These are phyloP conservation scores for Antennarius maculatus DNA, from an alignment of 2,797 vertebrate genomes.

Conservation along the genomic window DNA sequence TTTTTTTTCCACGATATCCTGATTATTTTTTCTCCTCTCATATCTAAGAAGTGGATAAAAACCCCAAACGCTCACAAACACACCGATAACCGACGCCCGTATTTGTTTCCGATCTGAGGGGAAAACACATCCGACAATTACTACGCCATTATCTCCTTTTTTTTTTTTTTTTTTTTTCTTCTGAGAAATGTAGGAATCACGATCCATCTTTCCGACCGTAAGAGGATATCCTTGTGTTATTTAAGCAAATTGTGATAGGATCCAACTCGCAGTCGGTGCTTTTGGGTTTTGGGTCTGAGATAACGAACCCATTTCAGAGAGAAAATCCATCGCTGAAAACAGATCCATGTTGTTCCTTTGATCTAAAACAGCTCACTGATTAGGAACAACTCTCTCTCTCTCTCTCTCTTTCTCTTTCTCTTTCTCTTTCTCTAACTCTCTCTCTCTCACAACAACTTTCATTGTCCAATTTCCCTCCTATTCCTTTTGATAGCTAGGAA, in stretches of 20 bases:
- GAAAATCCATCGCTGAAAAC: slow-evolving; percentile 50
- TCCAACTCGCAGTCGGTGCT: slow-evolving; percentile 36
- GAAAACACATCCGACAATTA: slow-evolving; percentile 48
- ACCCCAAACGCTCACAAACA: not conserved
- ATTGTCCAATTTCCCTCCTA: no score
- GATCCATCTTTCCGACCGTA: slow-evolving; percentile 35
- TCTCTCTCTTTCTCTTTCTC: no score
- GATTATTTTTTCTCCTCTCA: slow-evolving; percentile 18
- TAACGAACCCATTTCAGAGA: slow-evolving; percentile 50
- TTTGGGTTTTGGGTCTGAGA: slow-evolving; percentile 43
- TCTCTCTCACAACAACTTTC: slow-evolving; percentile 3
- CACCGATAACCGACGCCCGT: slow-evolving; percentile 23
- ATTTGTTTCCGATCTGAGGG: slow-evolving; percentile 52
- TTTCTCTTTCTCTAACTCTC: no score
- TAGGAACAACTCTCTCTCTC: slow-evolving; percentile 41
- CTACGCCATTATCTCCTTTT: slow-evolving; percentile 44
- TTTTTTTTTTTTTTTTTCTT: not conserved
- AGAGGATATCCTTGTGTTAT: slow-evolving; percentile 30
- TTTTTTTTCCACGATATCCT: slow-evolving; percentile 23
- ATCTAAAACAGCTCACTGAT: slow-evolving; percentile 53
- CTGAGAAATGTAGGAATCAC: slow-evolving; percentile 43
- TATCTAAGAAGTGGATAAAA: slow-evolving; percentile 60
- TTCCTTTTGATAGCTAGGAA: no score
- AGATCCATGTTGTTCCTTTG: slow-evolving; percentile 58
- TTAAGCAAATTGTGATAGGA: slow-evolving; percentile 49